phyloP scores from a whole-genome alignment of 2,797 vertebrate genomes.

The Pelodytes ibericus region DNA sequence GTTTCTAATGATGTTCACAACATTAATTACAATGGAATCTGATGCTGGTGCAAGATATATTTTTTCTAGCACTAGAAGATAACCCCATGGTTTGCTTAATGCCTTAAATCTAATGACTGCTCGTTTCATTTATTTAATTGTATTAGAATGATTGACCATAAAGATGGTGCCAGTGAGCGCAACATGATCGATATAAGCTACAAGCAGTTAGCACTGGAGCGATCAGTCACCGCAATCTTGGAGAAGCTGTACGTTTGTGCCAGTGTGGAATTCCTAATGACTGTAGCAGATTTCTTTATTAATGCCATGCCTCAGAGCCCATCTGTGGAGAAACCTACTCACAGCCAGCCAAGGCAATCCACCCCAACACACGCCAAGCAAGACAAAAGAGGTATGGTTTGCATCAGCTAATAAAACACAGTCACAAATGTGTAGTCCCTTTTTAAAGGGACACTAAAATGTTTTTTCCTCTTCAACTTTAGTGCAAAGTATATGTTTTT shows the following conservation, averaged over 20 bases:
- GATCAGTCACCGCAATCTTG: conserved; percentile 78
- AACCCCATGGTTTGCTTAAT: too few relatives aligned
- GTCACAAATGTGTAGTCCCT: too few relatives aligned
- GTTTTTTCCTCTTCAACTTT: too few relatives aligned
- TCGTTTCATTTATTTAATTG: too few relatives aligned
- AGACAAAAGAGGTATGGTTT: conserved; percentile 64
- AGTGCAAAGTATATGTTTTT: too few relatives aligned
- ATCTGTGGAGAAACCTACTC: conserved; percentile 66
- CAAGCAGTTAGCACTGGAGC: conserved; percentile 72
- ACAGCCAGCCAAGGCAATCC: conserved; percentile 74
- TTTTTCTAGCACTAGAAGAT: too few relatives aligned
- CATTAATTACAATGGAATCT: too few relatives aligned
- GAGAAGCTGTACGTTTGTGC: conserved; percentile 92
- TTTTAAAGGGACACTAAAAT: too few relatives aligned
- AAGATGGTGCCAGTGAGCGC: conserved; percentile 70
- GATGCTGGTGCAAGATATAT: too few relatives aligned
- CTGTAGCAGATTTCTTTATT: conserved; percentile 92
- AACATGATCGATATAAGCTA: conserved; percentile 87
- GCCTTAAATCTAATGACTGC: too few relatives aligned
- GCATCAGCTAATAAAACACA: too few relatives aligned
- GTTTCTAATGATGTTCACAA: too few relatives aligned
- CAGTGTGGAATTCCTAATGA: conserved; percentile 93
- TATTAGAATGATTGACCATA: conserved; percentile 89
- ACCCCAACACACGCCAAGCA: conserved; percentile 65
- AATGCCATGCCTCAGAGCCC: conserved; percentile 80